Base-by-base conservation (phyloP, 2,888 invertebrate species). In the Perdita meconis region DNA sequence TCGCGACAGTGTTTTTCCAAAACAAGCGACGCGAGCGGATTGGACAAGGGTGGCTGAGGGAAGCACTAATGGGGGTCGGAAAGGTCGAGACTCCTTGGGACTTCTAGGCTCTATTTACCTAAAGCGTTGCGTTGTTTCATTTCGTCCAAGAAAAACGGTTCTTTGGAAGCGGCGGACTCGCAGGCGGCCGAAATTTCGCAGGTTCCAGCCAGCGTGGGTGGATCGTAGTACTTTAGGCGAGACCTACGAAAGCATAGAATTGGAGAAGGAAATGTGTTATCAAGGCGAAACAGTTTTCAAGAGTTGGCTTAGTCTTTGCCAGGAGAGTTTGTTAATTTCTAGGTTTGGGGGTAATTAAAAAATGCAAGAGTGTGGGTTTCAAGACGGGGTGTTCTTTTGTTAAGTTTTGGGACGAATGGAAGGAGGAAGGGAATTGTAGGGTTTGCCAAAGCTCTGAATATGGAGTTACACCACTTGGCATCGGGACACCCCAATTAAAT, bases 101-200 rank as follows among this genome's bases (percentile, higher is more conserved):
- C 63, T 30, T 26, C 38, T 26, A 19, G 26, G 5, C 30, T 57
- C 38, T 82, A 68, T 74, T 78, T 81, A 85, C 85, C 85, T 53
- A 69, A 63, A 68, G 53, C 69, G 1, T 81, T 80, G 42, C 76
- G 76, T 30, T 85, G 77, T 51, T 76, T 80, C 65, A 57, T 66
- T 34, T 85, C 85, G 57, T 84, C 78, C 38, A 85, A 56, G 44
- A 73, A 85, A 40, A 85, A 80, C 8, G 85, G 80, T 40, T 85
- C 82, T 26, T 70, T 80, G 44, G 66, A 55, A 16, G 4, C 60
- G 0, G 77, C 22, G 5, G 40, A 36, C 13, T 70, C 51, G n/a
- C 71, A 53, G 3, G 10, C 53, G 0, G 69, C 24, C 42, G 85
- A 77, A 30, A 19, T 47, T 53, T 60, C 71, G 65, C 77, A 81